Evolutionary conservation across 2,888 invertebrate species (phyloP).

Genomic region (Bruchidius siliquastri): DNA sequence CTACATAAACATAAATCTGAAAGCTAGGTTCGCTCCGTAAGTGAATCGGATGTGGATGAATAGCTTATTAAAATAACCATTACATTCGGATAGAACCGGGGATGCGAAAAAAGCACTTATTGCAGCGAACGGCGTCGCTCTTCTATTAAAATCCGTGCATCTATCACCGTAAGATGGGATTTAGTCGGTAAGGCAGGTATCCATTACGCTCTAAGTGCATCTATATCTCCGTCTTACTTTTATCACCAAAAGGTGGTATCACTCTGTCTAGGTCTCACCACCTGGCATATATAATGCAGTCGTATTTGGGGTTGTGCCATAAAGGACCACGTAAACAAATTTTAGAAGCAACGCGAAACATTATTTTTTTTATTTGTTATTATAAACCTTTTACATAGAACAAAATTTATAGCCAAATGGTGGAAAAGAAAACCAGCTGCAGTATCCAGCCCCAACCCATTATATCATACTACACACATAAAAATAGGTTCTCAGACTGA

Average conservation of each 20-base stretch:
- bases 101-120: constrained; percentile 35
- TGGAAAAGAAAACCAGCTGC: no score
- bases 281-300: constrained; percentile 23
- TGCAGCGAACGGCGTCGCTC: constrained; percentile 29
- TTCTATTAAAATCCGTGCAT: constrained; percentile 43
- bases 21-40: neutral
- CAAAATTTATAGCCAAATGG: no score
- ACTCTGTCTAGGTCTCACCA: constrained; percentile 26
- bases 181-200: constrained; percentile 36
- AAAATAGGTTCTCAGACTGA: no score
- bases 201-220: constrained; percentile 39
- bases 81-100: constrained; percentile 15
- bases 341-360: no score
- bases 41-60: constrained; percentile 3
- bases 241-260: constrained; percentile 11
- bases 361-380: no score
- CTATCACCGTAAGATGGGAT: constrained; percentile 40
- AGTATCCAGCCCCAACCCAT: no score
- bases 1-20: neutral
- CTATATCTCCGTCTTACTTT: constrained; percentile 20
- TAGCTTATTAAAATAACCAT: constrained; percentile 13
- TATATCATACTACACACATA: no score
- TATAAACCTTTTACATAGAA: no score
- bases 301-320: neutral
- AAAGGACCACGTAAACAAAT: neutral